Percentiles rank a stretch among this genome's conserved stretches.
phyloP scores from a whole-genome alignment of 2,797 vertebrate species.

The Spinibarbus caldwelli region DNA sequence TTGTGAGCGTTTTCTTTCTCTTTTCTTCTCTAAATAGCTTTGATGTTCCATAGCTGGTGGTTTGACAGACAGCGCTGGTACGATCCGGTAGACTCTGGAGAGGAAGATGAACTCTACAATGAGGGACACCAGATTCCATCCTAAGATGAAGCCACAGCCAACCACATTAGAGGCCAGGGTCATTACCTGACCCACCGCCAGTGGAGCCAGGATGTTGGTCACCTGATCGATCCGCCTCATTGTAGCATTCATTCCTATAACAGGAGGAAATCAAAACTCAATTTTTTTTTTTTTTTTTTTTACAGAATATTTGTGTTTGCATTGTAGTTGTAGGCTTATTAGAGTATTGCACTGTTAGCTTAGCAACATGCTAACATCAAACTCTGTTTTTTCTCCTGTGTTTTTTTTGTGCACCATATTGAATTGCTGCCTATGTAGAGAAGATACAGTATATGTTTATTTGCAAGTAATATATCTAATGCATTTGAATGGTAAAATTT shows the following conservation, averaged over 20 bases:
- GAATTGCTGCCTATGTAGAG: no score
- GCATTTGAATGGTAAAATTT: background rate
- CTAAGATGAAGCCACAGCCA: slow-evolving; percentile 84
- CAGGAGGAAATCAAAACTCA: slow-evolving; percentile 59
- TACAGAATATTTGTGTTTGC: background rate
- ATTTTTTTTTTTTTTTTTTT: no score
- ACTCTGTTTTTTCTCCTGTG: background rate
- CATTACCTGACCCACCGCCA: slow-evolving; percentile 82
- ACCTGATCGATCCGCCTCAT: slow-evolving; percentile 82
- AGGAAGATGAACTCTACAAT: slow-evolving; percentile 85
- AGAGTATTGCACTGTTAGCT: background rate
- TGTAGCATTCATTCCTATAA: slow-evolving; percentile 80
- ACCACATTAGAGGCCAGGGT: slow-evolving; percentile 82
- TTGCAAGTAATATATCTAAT: background rate
- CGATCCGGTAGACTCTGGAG: slow-evolving; percentile 80
- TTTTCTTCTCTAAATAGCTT: slow-evolving; percentile 71
- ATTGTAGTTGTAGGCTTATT: background rate
- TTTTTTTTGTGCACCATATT: no score
- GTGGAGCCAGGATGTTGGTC: slow-evolving; percentile 80
- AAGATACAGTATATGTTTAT: background rate
- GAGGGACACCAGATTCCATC: slow-evolving; percentile 84
- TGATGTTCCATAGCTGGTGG: slow-evolving; percentile 67
- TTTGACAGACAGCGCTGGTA: slow-evolving; percentile 79
- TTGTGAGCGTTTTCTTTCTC: slow-evolving; percentile 68
- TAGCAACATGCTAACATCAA: background rate